phyloP scores from a whole-genome alignment of 1,140 invertebrate species.

The Hycleus cichorii region DNA sequence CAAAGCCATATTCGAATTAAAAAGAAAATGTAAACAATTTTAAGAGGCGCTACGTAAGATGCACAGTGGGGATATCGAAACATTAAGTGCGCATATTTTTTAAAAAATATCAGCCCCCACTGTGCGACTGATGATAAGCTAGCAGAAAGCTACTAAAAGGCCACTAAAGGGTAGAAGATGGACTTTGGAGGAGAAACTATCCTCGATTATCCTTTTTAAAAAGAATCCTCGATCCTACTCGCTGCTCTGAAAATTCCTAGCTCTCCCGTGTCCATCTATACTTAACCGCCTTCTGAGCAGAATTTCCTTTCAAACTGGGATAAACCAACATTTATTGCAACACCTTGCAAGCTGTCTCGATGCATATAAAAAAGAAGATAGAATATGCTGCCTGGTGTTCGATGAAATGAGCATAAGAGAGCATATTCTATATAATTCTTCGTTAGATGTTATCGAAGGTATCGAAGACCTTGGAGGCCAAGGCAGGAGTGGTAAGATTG shows the following conservation, averaged over 20 bases:
- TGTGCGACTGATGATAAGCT: too few relatives aligned
- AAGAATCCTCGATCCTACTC: neutral
- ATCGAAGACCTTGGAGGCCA: slow-evolving; percentile 2
- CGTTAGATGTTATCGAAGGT: neutral
- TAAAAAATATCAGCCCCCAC: too few relatives aligned
- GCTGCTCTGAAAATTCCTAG: neutral
- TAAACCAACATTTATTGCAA: slow-evolving; percentile 8
- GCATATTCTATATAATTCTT: too few relatives aligned
- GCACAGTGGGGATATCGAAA: too few relatives aligned
- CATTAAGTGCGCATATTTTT: too few relatives aligned
- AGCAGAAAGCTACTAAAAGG: neutral
- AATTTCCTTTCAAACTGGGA: slow-evolving; percentile 12
- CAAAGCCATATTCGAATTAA: too few relatives aligned
- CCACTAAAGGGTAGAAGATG: neutral
- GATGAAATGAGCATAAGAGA: too few relatives aligned
- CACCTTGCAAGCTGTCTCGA: neutral
- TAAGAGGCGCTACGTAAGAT: too few relatives aligned
- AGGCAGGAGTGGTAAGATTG: neutral
- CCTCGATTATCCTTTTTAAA: slow-evolving; percentile 15
- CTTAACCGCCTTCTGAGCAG: slow-evolving; percentile 5
- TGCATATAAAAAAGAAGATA: too few relatives aligned
- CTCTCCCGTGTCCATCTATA: slow-evolving; percentile 5
- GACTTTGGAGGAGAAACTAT: slow-evolving; percentile 12
- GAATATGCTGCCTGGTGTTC: too few relatives aligned
- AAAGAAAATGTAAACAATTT: too few relatives aligned